phyloP scores from a whole-genome alignment of 2,797 vertebrate species.

The Hydrocynus forskahlii region DNA sequence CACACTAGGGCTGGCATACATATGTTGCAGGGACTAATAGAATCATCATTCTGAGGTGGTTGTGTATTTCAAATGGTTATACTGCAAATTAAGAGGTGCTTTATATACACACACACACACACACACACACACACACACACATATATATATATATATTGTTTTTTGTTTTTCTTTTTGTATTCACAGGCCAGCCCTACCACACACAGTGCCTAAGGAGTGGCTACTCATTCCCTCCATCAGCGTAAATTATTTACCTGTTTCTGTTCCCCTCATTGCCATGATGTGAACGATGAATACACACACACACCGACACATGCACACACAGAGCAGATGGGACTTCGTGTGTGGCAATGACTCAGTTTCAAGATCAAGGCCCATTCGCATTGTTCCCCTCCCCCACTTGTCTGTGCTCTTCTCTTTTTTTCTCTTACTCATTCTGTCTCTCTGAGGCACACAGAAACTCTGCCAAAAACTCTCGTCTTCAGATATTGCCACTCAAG shows the following conservation, averaged over 20 bases:
- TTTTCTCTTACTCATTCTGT: not conserved
- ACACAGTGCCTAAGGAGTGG: constrained; percentile 11
- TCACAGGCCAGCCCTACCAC: too few species aligned
- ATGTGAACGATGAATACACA: constrained; percentile 24
- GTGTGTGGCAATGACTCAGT: constrained; percentile 46
- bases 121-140: too few species aligned
- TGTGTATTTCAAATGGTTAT: too few species aligned
- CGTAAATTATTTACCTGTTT: constrained; percentile 54
- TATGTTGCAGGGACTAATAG: too few species aligned
- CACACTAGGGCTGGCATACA: constrained; percentile 1
- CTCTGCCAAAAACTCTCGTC: not conserved
- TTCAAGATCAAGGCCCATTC: constrained; percentile 43
- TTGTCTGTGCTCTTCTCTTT: constrained; percentile 13
- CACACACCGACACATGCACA: constrained; percentile 2
- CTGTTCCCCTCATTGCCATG: constrained; percentile 37
- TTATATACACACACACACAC: too few species aligned
- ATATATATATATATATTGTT: too few species aligned
- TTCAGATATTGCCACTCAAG: constrained; percentile 21
- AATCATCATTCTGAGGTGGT: too few species aligned
- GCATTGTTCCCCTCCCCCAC: constrained; percentile 33
- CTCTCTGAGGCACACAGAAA: not conserved
- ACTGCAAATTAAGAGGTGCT: too few species aligned
- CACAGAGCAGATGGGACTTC: constrained; percentile 53
- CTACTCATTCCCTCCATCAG: constrained; percentile 36
- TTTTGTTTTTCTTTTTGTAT: too few species aligned